Evolutionary conservation across 2,888 invertebrate genomes (phyloP).

Genomic region (Carabus problematicus): DNA sequence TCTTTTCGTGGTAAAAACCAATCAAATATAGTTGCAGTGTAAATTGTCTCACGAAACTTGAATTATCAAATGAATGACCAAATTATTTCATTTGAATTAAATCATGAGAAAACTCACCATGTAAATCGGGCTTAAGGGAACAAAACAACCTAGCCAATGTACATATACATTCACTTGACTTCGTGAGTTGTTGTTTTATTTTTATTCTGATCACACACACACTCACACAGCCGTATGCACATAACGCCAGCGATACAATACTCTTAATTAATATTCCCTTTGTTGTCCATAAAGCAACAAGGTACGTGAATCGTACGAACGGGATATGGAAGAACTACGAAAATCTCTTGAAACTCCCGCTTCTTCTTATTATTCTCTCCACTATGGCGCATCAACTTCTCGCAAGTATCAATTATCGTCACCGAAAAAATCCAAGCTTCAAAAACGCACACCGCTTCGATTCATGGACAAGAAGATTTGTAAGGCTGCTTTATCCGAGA

Average conservation of each 20-base stretch:
- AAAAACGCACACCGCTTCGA: not conserved
- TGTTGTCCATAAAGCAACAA: constrained; percentile 27
- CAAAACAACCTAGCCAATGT: constrained; percentile 1
- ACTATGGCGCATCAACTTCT: no score
- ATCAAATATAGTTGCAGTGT: no score
- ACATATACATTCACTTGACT: not conserved
- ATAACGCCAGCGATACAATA: constrained; percentile 9
- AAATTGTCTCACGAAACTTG: no score
- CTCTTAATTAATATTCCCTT: constrained; percentile 34
- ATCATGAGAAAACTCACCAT: no score
- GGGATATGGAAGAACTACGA: constrained; percentile 25
- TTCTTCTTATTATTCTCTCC: no score
- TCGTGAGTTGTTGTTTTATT: not conserved
- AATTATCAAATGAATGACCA: no score
- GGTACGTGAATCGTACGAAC: constrained; percentile 35
- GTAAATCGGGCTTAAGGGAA: no score
- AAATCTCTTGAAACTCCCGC: constrained; percentile 7
- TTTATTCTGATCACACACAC: constrained; percentile 32
- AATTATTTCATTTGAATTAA: no score
- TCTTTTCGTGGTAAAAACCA: no score
- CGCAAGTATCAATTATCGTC: not conserved
- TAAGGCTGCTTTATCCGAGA: constrained; percentile 20
- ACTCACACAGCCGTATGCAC: constrained; percentile 1
- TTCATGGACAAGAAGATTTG: not conserved
- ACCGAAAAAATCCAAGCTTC: not conserved